Evolutionary conservation across 2,113 vertebrate species (phyloP), one percentile per base, ranked within the genome.

Genomic region (Tyto alba): DNA sequence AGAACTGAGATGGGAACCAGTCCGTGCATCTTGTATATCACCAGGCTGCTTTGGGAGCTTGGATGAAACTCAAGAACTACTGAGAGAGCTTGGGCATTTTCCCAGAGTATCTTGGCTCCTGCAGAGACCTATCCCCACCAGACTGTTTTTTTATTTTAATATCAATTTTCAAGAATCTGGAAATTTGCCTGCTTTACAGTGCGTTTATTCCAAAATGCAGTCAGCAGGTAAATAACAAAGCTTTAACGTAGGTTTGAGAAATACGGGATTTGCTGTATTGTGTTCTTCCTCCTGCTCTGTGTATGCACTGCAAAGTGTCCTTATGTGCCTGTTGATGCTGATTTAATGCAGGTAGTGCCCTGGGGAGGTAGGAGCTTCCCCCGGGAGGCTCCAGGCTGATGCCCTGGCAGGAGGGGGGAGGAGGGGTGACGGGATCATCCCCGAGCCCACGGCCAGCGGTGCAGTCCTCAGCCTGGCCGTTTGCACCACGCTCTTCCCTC

Each of bases 111-210:
- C 84, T 85, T 95, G 86, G 89, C 92, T 95, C 48, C 74, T 63
- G 53, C 55, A 67, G 67, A 94, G 82, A 90, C 85, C 82, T 79
- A 20, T 92, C 74, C 87, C 26, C 55, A 91, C 88, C 71, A 93
- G 85, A 59, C 92, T 91, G 47, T 71, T 77, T 91, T 83, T 95
- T 94, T 66, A 80, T 95, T 93, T 95, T 76, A 72, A 93, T 94
- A 92, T 88, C 2, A 66, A n/a, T 92, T 96, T 94, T 89, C n/a
- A 47, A 82, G 63, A 53, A 89, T 52, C 43, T 93, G 91, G 93
- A 91, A 76, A 47, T 71, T 32, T 82, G 81, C 74, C 84, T 73
- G 47, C 16, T 94, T 73, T 89, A 77, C n/a, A 48, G 9, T 38
- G 16, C 0, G 0, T 85, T 95, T 88, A 66, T 96, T 88, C 43